A percentile compares a stretch with the other conserved stretches of the same genome.
Conservation (phyloP, 2,888 invertebrate species). For the Alsophila aescularia region DNA sequence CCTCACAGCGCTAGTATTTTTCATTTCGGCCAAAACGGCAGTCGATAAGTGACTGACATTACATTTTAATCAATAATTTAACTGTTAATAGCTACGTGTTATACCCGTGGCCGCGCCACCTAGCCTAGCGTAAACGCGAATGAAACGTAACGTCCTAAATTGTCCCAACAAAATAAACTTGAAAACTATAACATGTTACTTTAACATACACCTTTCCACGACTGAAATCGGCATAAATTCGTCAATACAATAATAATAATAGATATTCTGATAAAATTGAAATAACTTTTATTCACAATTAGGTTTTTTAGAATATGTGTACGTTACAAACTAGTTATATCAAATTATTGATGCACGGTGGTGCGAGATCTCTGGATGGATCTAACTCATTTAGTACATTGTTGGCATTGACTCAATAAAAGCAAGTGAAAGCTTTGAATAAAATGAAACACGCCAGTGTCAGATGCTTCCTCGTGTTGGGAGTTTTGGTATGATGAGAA, state of each 20-base stretch:
- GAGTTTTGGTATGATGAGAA: constrained; percentile 32
- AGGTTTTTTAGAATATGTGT: constrained; percentile 81
- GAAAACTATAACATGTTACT: constrained; percentile 73
- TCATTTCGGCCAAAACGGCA: constrained; percentile 55
- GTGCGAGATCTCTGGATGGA: constrained; percentile 68
- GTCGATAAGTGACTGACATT: constrained; percentile 51
- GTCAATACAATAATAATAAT: constrained; percentile 77
- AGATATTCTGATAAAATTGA: constrained; percentile 81
- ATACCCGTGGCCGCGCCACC: constrained; percentile 76
- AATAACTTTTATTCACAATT: constrained; percentile 81
- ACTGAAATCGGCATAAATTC: constrained; percentile 73
- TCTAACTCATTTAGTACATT: constrained; percentile 24
- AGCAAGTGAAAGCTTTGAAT: background rate
- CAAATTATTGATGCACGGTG: constrained; percentile 74
- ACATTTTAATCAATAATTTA: constrained; percentile 56
- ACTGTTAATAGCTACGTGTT: constrained; percentile 66
- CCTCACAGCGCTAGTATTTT: constrained; percentile 65
- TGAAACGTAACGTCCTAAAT: constrained; percentile 77
- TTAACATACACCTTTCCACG: constrained; percentile 63
- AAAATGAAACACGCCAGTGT: constrained; percentile 11
- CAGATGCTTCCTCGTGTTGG: constrained; percentile 4
- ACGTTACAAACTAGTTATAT: constrained; percentile 69
- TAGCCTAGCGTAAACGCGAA: constrained; percentile 81
- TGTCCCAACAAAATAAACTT: constrained; percentile 76
- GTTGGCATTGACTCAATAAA: background rate